Evolutionary conservation across 2,888 invertebrate genomes (phyloP).

Genomic region (Diplolepis rosae): DNA sequence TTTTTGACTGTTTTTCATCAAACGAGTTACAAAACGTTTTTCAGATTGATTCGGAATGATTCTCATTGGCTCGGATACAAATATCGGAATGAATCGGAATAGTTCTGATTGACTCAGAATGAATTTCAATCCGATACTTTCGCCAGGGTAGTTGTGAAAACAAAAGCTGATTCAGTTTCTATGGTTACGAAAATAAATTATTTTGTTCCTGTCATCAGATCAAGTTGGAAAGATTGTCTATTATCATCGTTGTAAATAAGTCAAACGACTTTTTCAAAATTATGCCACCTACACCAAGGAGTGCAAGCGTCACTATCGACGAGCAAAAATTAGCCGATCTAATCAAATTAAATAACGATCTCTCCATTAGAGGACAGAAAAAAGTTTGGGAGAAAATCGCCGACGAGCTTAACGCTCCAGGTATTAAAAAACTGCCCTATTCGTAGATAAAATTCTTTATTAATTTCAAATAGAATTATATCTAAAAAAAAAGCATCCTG

Average conservation of each 20-base stretch:
- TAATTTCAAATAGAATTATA: no score
- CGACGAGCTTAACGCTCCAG: constrained; percentile 46
- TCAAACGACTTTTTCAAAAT: neutral
- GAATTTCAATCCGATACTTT: no score
- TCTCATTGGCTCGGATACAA: no score
- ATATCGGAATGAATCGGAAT: no score
- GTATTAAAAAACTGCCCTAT: constrained; percentile 44
- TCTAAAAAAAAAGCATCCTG: no score
- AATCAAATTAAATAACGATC: constrained; percentile 45
- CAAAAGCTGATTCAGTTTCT: neutral
- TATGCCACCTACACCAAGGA: constrained; percentile 8
- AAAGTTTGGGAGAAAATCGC: constrained; percentile 50
- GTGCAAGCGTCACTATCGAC: constrained; percentile 35
- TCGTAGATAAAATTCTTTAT: no score
- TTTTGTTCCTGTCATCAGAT: neutral
- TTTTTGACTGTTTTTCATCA: no score
- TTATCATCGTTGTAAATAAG: neutral
- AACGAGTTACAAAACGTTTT: no score
- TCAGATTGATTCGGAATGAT: no score
- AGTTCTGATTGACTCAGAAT: no score
- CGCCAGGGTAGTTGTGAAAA: neutral
- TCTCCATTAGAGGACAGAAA: constrained; percentile 43
- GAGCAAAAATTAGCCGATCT: constrained; percentile 49
- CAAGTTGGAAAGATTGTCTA: neutral
- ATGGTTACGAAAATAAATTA: neutral